Evolutionary conservation across 2,797 vertebrate species (phyloP).

Genomic region (Eleutherodactylus coqui): DNA sequence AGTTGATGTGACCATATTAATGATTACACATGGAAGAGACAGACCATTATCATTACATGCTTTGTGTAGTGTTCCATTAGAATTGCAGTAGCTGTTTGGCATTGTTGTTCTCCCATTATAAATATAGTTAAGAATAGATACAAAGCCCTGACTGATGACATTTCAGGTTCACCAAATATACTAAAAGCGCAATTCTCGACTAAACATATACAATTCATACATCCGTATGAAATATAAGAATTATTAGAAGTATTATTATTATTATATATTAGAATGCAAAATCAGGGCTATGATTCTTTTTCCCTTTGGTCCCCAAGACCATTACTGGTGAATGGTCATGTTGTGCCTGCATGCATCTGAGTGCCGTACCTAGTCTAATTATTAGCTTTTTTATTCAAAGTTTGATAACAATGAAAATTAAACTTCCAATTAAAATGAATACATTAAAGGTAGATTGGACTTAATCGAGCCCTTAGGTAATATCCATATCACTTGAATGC

Average conservation of each 20-base stretch:
- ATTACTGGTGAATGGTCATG: not conserved
- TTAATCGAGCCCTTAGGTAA: slow-evolving; percentile 10
- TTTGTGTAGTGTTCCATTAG: not conserved
- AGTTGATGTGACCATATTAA: too few relatives aligned
- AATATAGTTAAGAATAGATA: not conserved
- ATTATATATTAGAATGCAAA: too few relatives aligned
- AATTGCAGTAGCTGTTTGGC: not conserved
- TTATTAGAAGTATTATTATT: too few relatives aligned
- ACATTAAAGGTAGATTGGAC: slow-evolving; percentile 16
- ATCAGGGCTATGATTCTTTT: too few relatives aligned
- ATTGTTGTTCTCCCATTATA: not conserved
- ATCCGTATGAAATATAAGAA: too few relatives aligned
- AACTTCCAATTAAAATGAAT: slow-evolving; percentile 13
- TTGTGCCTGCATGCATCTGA: not conserved
- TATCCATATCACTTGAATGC: slow-evolving; percentile 14
- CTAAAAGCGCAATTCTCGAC: not conserved
- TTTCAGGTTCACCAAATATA: not conserved
- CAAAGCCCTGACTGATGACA: too few relatives aligned
- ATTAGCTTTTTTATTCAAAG: not conserved
- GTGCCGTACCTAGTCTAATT: not conserved
- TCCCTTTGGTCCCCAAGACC: too few relatives aligned
- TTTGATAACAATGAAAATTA: slow-evolving; percentile 15
- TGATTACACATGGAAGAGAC: not conserved
- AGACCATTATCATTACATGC: not conserved
- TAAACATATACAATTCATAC: not conserved